Percentiles rank a stretch among this genome's conserved stretches.
These are phyloP conservation scores for Mechanitis messenoides DNA, from an alignment of 2,888 invertebrate species.

Conservation along the genomic window DNA sequence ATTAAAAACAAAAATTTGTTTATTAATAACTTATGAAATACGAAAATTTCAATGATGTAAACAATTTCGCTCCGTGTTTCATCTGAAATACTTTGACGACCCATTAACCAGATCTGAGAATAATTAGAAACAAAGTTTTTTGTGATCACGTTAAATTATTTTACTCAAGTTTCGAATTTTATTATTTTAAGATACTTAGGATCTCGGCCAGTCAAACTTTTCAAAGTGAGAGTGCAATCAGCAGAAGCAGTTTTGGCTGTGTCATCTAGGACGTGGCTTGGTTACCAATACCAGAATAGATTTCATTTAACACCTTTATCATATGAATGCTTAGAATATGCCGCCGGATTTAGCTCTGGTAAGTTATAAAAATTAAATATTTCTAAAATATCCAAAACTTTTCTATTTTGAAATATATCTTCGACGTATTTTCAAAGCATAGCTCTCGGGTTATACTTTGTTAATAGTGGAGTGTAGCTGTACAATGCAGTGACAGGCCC, in stretches of 20 bases:
- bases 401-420: neutral
- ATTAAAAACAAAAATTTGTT: neutral
- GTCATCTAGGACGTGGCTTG: constrained; percentile 98
- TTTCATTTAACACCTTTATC: constrained; percentile 97
- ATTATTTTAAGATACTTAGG: constrained; percentile 84
- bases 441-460: constrained; percentile 49
- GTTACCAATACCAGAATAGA: constrained; percentile 98
- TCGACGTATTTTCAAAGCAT: constrained; percentile 57
- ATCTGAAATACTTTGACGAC: constrained; percentile 77
- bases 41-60: constrained; percentile 55
- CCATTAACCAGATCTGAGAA: constrained; percentile 71
- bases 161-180: neutral
- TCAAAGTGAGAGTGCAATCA: constrained; percentile 96
- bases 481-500: constrained; percentile 71
- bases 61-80: constrained; percentile 76
- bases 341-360: constrained; percentile 94
- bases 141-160: constrained; percentile 7
- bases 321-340: constrained; percentile 97
- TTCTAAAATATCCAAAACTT: neutral
- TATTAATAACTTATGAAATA: neutral
- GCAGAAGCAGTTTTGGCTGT: constrained; percentile 98
- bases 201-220: constrained; percentile 95
- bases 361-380: constrained; percentile 15
- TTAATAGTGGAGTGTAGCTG: constrained; percentile 71
- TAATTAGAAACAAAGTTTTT: neutral